phyloP scores from a whole-genome alignment of 2,113 vertebrate species.

The Chionomys nivalis region DNA sequence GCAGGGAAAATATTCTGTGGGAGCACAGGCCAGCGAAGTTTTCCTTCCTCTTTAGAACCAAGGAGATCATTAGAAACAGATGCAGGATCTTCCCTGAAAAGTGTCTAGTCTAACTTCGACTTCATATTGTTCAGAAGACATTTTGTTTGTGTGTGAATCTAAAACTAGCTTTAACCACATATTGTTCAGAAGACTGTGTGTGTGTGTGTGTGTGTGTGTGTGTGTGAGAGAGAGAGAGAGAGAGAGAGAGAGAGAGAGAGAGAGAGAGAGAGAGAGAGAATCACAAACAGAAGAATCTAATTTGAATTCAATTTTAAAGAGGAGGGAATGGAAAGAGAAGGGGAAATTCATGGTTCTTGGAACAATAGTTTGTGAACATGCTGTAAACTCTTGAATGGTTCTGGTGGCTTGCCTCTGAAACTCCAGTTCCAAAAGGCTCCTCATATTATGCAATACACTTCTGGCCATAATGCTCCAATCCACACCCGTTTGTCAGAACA shows the following conservation, averaged over 20 bases:
- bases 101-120: slow-evolving; percentile 52
- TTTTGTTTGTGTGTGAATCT: neutral
- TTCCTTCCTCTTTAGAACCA: slow-evolving; percentile 49
- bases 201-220: too few relatives aligned
- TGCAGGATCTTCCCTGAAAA: slow-evolving; percentile 52
- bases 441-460: slow-evolving; percentile 36
- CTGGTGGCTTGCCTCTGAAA: slow-evolving; percentile 60
- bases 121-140: slow-evolving; percentile 40
- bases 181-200: too few relatives aligned
- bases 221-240: neutral
- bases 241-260: too few relatives aligned
- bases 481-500: slow-evolving; percentile 45
- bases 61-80: slow-evolving; percentile 44
- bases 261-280: neutral
- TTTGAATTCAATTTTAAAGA: slow-evolving; percentile 52
- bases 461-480: slow-evolving; percentile 21
- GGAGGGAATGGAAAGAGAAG: neutral
- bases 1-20: neutral
- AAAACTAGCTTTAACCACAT: too few relatives aligned
- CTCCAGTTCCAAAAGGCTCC: slow-evolving; percentile 57
- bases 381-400: slow-evolving; percentile 38
- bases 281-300: slow-evolving; percentile 62
- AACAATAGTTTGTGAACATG: slow-evolving; percentile 67
- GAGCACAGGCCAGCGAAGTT: neutral
- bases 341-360: neutral